phyloP scores from a whole-genome alignment of 2,797 vertebrate genomes.

The Eulemur mongoz region DNA sequence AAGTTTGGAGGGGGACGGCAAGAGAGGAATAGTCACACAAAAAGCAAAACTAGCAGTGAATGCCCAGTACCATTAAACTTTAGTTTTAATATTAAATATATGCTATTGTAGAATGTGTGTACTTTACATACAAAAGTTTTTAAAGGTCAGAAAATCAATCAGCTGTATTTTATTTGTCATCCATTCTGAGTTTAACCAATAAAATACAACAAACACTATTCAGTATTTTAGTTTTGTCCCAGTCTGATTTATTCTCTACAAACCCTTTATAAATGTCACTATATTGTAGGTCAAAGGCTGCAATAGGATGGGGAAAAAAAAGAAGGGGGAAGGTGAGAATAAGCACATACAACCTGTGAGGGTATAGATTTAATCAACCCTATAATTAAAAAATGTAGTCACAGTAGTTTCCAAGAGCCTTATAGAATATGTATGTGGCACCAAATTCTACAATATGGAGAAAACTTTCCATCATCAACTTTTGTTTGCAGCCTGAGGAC shows the following conservation, averaged over 20 bases:
- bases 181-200: conserved; percentile 74
- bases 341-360: conserved; percentile 59
- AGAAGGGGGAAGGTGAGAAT: neutral
- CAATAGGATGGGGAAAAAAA: neutral
- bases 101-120: conserved; percentile 46
- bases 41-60: neutral
- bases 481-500: conserved; percentile 7
- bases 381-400: neutral
- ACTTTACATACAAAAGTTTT: conserved; percentile 78
- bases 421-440: conserved; percentile 50
- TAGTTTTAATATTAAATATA: conserved; percentile 74
- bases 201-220: conserved; percentile 75
- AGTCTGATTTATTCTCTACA: conserved; percentile 76
- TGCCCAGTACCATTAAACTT: conserved; percentile 60
- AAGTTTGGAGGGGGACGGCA: neutral
- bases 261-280: conserved; percentile 78
- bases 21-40: neutral
- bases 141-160: conserved; percentile 83
- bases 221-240: conserved; percentile 66
- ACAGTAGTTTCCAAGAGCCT: neutral
- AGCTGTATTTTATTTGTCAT: conserved; percentile 76
- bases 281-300: conserved; percentile 68
- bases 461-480: neutral
- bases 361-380: conserved; percentile 47
- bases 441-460: conserved; percentile 8